These are phyloP conservation scores for Periphyllus acericola DNA, from an alignment of 2,888 invertebrate genomes.

Conservation along the genomic window DNA sequence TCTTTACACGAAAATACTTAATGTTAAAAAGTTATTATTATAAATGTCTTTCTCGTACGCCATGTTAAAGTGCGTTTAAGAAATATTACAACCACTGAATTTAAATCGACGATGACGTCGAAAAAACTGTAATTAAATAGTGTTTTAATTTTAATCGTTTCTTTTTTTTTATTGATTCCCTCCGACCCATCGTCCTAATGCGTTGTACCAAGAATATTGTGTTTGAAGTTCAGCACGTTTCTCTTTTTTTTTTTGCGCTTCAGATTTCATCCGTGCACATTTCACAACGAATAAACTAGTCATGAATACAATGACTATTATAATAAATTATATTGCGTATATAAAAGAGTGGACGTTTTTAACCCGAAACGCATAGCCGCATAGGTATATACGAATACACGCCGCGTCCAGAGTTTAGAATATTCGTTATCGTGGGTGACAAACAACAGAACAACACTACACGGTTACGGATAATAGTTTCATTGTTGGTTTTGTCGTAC, in stretches of 20 bases:
- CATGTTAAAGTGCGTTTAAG: no score
- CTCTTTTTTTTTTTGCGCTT: not conserved
- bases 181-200: no score
- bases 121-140: not conserved
- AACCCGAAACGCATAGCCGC: not conserved
- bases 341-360: not conserved
- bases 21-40: no score
- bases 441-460: not conserved
- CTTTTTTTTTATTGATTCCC: no score
- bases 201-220: not conserved
- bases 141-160: not conserved
- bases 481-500: slow-evolving; percentile 9
- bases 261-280: not conserved
- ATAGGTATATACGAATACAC: not conserved
- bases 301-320: not conserved
- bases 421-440: not conserved
- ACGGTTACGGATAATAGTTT: no score
- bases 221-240: not conserved
- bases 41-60: no score
- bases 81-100: not conserved
- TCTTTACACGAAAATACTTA: no score
- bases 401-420: not conserved
- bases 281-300: not conserved
- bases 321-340: not conserved
- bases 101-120: not conserved